Evolutionary conservation across 1,140 invertebrate genomes (phyloP).

Genomic region (Drosophila pallidifrons): DNA sequence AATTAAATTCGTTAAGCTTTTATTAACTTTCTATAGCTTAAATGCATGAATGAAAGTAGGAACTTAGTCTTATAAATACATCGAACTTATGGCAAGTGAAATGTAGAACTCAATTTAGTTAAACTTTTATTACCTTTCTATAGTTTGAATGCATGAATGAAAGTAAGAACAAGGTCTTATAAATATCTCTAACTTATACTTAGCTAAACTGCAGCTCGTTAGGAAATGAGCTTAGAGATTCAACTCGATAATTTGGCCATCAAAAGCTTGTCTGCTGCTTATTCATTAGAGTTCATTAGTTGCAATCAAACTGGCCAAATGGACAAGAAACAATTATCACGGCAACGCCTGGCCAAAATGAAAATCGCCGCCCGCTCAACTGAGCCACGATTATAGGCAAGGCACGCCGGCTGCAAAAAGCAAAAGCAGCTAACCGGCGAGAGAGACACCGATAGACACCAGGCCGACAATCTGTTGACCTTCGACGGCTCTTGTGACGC

Average conservation of each 20-base stretch:
- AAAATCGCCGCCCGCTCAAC: constrained; percentile 44
- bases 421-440: constrained; percentile 8
- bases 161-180: neutral
- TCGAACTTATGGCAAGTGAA: neutral
- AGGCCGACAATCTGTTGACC: constrained; percentile 79
- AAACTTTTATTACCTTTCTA: too few species aligned
- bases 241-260: constrained; percentile 13
- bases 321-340: constrained; percentile 82
- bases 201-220: constrained; percentile 2
- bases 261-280: constrained; percentile 45
- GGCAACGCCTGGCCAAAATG: constrained; percentile 59
- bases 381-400: constrained; percentile 24
- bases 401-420: neutral
- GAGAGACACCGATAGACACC: constrained; percentile 56
- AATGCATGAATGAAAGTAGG: too few species aligned
- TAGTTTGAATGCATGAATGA: too few species aligned
- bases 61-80: neutral
- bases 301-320: constrained; percentile 78
- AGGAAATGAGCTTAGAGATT: constrained; percentile 17
- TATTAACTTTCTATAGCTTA: too few species aligned
- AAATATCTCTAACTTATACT: neutral
- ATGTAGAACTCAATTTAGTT: too few species aligned
- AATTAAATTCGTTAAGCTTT: too few species aligned
- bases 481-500: constrained; percentile 76
- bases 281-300: constrained; percentile 80